Conservation (phyloP, 2,113 vertebrate genomes). For the Phaethornis superciliosus region DNA sequence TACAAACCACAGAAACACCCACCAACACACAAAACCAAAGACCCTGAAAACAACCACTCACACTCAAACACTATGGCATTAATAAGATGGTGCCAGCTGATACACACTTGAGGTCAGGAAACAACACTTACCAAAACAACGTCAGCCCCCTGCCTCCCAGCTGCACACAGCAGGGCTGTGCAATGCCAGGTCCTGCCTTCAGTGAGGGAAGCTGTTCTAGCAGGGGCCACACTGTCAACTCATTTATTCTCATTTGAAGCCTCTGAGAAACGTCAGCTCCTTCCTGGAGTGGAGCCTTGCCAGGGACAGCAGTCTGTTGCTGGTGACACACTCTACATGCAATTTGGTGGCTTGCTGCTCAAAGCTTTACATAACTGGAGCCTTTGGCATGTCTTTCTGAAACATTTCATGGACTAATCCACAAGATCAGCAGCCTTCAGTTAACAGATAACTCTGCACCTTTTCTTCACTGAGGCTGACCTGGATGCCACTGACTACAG, state of each 20-base stretch:
- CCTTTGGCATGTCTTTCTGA: slow-evolving; percentile 38
- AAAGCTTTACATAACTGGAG: slow-evolving; percentile 42
- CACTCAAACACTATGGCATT: background rate
- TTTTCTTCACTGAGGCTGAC: background rate
- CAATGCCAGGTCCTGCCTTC: background rate
- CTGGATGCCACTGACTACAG: background rate
- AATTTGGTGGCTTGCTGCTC: slow-evolving; percentile 31
- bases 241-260: background rate
- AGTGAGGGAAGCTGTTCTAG: background rate
- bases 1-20: background rate
- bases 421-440: background rate
- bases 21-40: background rate
- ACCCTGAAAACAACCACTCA: too few species aligned
- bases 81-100: background rate
- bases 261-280: slow-evolving; percentile 32
- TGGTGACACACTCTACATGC: slow-evolving; percentile 18
- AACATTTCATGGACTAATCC: background rate
- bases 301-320: slow-evolving; percentile 52
- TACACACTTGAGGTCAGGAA: background rate
- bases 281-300: slow-evolving; percentile 57
- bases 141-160: background rate
- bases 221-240: background rate
- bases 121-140: background rate
- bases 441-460: background rate
- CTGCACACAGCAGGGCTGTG: background rate